These are phyloP conservation scores for Lonchura striata DNA, from an alignment of 2,113 vertebrate genomes.

Conservation along the genomic window DNA sequence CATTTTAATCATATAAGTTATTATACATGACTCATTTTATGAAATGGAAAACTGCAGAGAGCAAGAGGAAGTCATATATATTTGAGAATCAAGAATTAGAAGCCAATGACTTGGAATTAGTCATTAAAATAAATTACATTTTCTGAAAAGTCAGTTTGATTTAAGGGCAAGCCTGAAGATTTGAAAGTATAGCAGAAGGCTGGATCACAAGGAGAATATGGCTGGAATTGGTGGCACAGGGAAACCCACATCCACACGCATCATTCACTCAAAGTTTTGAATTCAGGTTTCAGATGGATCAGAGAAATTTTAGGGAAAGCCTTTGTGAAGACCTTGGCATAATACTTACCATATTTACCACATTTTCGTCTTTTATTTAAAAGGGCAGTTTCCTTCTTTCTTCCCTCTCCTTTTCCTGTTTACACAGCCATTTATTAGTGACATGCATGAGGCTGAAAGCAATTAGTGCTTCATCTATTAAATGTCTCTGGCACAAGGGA, in stretches of 20 bases:
- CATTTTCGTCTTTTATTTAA: constrained; percentile 82
- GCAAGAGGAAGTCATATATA: constrained; percentile 61
- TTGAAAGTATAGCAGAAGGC: constrained; percentile 68
- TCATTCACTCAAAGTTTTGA: constrained; percentile 50
- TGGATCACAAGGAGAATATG: constrained; percentile 45
- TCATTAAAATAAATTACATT: constrained; percentile 54
- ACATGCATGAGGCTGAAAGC: constrained; percentile 55
- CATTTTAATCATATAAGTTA: constrained; percentile 57
- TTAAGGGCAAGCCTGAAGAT: constrained; percentile 66
- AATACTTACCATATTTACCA: constrained; percentile 79
- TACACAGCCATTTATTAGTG: constrained; percentile 78
- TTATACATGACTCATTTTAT: constrained; percentile 54
- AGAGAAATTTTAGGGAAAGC: constrained; percentile 65
- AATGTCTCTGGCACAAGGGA: neutral
- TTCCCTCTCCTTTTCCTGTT: constrained; percentile 83
- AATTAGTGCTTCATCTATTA: constrained; percentile 32
- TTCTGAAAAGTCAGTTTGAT: constrained; percentile 56
- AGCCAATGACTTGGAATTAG: constrained; percentile 49
- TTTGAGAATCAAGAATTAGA: constrained; percentile 56
- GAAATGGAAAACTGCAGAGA: constrained; percentile 64
- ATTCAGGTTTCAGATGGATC: constrained; percentile 65
- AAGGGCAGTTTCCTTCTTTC: constrained; percentile 79
- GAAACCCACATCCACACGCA: constrained; percentile 19
- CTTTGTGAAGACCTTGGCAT: constrained; percentile 41
- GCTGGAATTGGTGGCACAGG: constrained; percentile 55